Conservation (phyloP, 2,888 invertebrate species). For the Nephrotoma appendiculata region DNA sequence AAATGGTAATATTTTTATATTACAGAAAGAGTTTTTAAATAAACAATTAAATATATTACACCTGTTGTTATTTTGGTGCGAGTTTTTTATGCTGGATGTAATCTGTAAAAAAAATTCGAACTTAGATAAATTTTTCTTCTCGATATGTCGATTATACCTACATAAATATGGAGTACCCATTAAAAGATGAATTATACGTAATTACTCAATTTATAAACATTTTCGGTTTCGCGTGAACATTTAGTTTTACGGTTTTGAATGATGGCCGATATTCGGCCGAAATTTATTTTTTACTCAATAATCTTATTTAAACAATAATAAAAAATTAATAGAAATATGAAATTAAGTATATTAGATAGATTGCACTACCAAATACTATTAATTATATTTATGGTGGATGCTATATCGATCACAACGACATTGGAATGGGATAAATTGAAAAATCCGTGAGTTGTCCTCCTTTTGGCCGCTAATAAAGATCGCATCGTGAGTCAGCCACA, state of each 20-base stretch:
- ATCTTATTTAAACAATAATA: no score
- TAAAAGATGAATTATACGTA: background rate
- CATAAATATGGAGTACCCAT: background rate
- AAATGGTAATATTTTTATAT: background rate
- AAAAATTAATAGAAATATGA: no score
- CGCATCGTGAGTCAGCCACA: no score
- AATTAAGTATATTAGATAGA: no score
- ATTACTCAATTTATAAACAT: background rate
- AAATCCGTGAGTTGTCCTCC: no score
- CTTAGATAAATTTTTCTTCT: background rate
- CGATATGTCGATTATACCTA: background rate
- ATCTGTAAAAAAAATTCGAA: background rate
- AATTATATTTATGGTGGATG: no score
- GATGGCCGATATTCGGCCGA: no score
- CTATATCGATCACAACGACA: no score
- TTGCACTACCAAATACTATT: no score
- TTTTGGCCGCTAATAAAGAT: no score
- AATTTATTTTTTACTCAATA: no score
- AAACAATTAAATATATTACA: background rate
- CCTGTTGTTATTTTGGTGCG: background rate
- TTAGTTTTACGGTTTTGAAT: background rate
- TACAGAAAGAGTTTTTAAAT: background rate
- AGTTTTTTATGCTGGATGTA: background rate
- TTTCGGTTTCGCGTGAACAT: background rate
- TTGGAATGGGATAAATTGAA: no score